Conservation (phyloP, 2,888 invertebrate species). For the Drosophila villosipedis region DNA sequence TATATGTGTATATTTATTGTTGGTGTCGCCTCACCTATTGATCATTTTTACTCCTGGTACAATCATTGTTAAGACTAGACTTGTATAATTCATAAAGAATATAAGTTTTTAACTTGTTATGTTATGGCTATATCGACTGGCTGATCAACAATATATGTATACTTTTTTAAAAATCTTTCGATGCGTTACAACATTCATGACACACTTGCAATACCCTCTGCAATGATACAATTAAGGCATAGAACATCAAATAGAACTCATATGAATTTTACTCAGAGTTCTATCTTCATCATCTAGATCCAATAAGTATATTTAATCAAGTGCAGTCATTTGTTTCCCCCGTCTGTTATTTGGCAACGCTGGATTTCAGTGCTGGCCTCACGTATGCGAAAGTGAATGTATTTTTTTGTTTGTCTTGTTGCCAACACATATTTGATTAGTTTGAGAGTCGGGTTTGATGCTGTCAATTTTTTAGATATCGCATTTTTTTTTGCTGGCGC, state of each 20-base stretch:
- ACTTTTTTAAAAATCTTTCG: accelerated
- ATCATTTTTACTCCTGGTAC: background rate
- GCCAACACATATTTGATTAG: conserved; percentile 32
- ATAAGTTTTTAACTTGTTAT: background rate
- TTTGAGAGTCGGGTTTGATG: conserved; percentile 8
- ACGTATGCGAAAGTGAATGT: background rate
- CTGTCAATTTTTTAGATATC: background rate
- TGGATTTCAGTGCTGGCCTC: background rate
- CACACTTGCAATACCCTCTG: background rate
- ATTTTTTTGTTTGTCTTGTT: background rate
- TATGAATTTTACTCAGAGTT: background rate
- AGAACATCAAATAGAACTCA: background rate
- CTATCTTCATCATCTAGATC: too few relatives aligned
- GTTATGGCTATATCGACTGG: background rate
- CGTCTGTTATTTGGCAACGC: background rate
- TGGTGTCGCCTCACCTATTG: too few relatives aligned
- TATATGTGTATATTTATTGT: background rate
- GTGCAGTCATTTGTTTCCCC: background rate
- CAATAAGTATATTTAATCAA: background rate
- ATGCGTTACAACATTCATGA: background rate
- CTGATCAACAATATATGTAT: background rate
- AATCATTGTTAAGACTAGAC: background rate
- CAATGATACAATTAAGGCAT: background rate
- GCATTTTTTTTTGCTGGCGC: background rate
- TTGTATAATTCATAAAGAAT: background rate